Conservation (phyloP, 2,113 vertebrate genomes). For the Tachysurus vachellii region DNA sequence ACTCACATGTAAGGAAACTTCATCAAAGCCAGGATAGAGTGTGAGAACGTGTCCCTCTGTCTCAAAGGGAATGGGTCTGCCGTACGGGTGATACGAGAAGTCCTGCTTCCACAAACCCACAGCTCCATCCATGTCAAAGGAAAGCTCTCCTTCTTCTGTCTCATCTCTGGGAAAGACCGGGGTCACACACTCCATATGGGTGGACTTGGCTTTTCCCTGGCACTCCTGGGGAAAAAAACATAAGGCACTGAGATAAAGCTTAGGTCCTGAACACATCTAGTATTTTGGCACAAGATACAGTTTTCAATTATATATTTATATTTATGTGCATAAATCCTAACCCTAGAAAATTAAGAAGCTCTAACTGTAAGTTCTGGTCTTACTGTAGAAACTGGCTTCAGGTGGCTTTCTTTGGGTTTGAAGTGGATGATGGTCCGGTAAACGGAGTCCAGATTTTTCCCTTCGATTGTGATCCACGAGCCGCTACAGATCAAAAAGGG, state of each 20-base stretch:
- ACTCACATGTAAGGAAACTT: constrained; percentile 84
- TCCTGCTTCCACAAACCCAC: constrained; percentile 52
- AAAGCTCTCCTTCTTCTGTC: constrained; percentile 76
- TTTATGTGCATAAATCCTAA: not conserved
- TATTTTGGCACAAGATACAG: not conserved
- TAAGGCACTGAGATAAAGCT: not conserved
- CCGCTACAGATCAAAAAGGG: constrained; percentile 69
- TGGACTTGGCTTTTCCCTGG: constrained; percentile 56
- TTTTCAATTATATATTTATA: not conserved
- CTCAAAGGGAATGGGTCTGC: constrained; percentile 68
- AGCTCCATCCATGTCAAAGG: constrained; percentile 75
- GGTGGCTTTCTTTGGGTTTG: constrained; percentile 75
- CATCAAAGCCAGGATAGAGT: constrained; percentile 75
- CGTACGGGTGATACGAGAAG: constrained; percentile 75
- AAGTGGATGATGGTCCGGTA: constrained; percentile 77
- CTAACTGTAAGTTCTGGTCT: not conserved
- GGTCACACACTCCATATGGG: constrained; percentile 75
- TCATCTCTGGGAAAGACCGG: constrained; percentile 76
- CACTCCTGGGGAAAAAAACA: constrained; percentile 71
- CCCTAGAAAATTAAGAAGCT: not conserved
- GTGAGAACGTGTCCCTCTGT: constrained; percentile 60
- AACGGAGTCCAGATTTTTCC: constrained; percentile 85
- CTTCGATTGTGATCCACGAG: constrained; percentile 79
- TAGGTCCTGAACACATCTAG: not conserved
- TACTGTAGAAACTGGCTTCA: constrained; percentile 74